A percentile compares a stretch with the other conserved stretches of the same genome.
phyloP scores from a whole-genome alignment of 2,888 invertebrate species.

The Hedychridium roseum region DNA sequence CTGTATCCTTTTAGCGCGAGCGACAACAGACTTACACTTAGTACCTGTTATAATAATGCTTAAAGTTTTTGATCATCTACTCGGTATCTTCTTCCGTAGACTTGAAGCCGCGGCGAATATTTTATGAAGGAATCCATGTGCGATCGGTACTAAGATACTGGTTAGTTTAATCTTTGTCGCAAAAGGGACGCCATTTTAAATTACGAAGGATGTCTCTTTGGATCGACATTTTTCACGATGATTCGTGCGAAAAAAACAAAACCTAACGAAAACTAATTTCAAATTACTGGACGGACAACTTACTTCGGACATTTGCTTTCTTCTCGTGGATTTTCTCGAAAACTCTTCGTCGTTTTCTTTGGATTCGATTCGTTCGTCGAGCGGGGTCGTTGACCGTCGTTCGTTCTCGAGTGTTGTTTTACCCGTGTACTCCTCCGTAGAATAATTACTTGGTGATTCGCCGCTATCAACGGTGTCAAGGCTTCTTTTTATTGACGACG shows the following conservation, averaged over 20 bases:
- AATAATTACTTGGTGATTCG: too few species aligned
- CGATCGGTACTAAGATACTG: slow-evolving; percentile 3
- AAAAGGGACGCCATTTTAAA: slow-evolving; percentile 25
- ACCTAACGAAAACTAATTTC: too few species aligned
- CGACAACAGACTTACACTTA: too few species aligned
- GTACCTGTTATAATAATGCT: slow-evolving; percentile 11
- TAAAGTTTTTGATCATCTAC: slow-evolving; percentile 10
- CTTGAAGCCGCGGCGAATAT: not conserved
- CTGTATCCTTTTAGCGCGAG: too few species aligned
- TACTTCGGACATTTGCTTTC: slow-evolving; percentile 38
- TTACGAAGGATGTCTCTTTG: slow-evolving; percentile 4
- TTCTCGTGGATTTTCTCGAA: slow-evolving; percentile 27
- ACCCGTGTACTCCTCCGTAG: slow-evolving; percentile 25
- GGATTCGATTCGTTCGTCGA: slow-evolving; percentile 28
- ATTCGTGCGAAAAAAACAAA: too few species aligned
- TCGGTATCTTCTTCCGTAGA: slow-evolving; percentile 11
- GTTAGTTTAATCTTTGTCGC: slow-evolving; percentile 13
- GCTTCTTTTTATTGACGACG: too few species aligned
- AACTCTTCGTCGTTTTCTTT: slow-evolving; percentile 26
- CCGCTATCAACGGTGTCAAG: too few species aligned
- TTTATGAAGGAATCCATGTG: slow-evolving; percentile 22
- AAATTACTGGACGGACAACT: too few species aligned
- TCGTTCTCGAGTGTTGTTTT: slow-evolving; percentile 31
- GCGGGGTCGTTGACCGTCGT: slow-evolving; percentile 15
- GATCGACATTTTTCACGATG: slow-evolving; percentile 8